Base-by-base conservation (phyloP, 2,113 vertebrate genomes). In the Larimichthys polyactis region DNA sequence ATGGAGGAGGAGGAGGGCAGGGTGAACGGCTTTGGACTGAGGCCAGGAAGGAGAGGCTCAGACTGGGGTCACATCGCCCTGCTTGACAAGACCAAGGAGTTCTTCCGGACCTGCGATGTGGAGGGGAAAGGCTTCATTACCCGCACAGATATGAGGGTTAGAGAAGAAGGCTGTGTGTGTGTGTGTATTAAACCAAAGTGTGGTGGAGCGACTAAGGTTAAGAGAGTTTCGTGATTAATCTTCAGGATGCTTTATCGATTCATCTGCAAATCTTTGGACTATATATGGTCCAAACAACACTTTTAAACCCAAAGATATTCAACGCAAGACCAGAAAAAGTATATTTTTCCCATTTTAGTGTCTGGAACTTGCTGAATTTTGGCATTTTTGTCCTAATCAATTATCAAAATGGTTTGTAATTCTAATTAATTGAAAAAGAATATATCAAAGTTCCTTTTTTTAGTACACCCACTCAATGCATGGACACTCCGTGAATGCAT, bases 41-140 rank as follows among this genome's bases (percentile, higher is more conserved):
- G 27, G 67, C 16, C 51, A 17, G 93, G 86, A 14, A 75, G 67
- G 36, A 89, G 76, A 14, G 70, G 81, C 55, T 87, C 77, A 3
- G 91, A 81, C 78, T 93, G 78, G 90, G 90, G 87, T 54, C 83
- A 55, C 11, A 79, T 90, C 76, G 66, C 88, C 60, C 85, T 97
- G 87, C 83, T 96, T 93, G 95, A 86, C 70, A 98, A 97, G 91
- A 96, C 95, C 7, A 94, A 91, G 57, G 97, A 98, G 62, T 98
- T 99, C 93, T 99, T 99, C 90, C 96, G 95, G 95, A 96, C 95
- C 74, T 99, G 97, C 65, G 98, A 99, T 49, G 82, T 93, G 1
- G 97, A 98, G 78, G 93, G 94, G 75, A 99, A 97, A 77, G 97
- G 97, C 63, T 98, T 96, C 78, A 95, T 99, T 17, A 95, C 95